Base-by-base conservation (phyloP, 2,113 vertebrate genomes). In the Daphoenositta chrysoptera region DNA sequence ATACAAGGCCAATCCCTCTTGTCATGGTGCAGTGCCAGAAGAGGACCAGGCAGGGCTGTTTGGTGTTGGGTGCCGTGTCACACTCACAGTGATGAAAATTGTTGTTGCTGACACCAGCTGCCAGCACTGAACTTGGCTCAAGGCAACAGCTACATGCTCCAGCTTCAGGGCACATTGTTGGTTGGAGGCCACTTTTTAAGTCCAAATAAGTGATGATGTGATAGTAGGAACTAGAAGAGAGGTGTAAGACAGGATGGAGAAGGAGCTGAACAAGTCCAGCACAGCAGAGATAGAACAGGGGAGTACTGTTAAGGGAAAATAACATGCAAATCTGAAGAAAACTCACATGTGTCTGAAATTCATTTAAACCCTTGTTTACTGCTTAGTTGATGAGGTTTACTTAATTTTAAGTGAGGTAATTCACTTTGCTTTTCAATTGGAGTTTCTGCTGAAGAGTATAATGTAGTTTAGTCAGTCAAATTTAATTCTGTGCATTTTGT, bases 371-470 rank as follows among this genome's bases (percentile, higher is more conserved):
- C 47, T 88, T 50, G 22, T 87, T 92, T 93, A 83, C 42, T 51
- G 42, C 48, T 84, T 82, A 31, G 47, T 80, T 83, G 63, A 53
- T 83, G n/a, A 76, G 8, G 15, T 65, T 91, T 85, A 69, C 15
- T 54, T 96, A 10, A 72, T 90, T 85, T 72, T 48, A 69, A 72
- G 26, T 45, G n/a, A 83, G 15, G 5, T 88, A 90, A 80, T 80
- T 88, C 10, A 72, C 57, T 96, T 92, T 39, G 20, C 28, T 81
- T 93, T 60, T 60, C 60, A 90, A 73, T 37, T 73, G 45, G 56
- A 47, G 44, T 57, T 89, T 93, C 73, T 94, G 19, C 44, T 48
- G 81, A 64, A 64, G 24, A 54, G 9, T 37, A 30, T 54, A 66
- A 89, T 40, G 37, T 48, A 68, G 48, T 90, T 91, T 83, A 92